These are phyloP conservation scores for Eumacrocentrus americanus DNA, from an alignment of 2,888 invertebrate species.

Conservation along the genomic window DNA sequence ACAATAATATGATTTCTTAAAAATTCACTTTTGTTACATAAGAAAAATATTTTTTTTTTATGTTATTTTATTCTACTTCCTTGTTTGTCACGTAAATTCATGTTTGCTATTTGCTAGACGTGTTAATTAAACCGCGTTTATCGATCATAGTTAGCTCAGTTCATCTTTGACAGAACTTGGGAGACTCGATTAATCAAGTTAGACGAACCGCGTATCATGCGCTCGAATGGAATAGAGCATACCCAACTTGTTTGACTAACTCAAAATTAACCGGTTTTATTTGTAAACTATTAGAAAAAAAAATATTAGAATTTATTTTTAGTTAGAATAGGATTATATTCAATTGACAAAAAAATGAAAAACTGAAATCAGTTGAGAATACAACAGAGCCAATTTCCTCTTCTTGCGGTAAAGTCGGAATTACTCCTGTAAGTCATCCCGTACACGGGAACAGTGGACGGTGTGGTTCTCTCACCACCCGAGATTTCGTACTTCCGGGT, in stretches of 20 bases:
- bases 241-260: not conserved
- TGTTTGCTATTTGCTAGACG: not conserved
- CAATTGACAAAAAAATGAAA: too few species aligned
- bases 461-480: constrained; percentile 28
- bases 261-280: not conserved
- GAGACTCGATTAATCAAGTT: not conserved
- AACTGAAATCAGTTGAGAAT: not conserved
- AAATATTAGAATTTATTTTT: too few species aligned
- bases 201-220: not conserved
- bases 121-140: not conserved
- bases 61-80: not conserved
- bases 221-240: not conserved
- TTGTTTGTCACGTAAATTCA: not conserved
- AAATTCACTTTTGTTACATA: not conserved
- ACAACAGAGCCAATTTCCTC: not conserved
- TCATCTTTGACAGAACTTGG: too few species aligned
- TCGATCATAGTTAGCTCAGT: too few species aligned
- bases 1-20: too few species aligned
- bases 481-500: constrained; percentile 45
- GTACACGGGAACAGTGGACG: not conserved
- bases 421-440: not conserved
- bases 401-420: not conserved
- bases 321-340: too few species aligned
- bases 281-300: not conserved
- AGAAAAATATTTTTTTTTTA: not conserved